These are phyloP conservation scores for Philaethria dido DNA, from an alignment of 2,888 invertebrate genomes.

Conservation along the genomic window DNA sequence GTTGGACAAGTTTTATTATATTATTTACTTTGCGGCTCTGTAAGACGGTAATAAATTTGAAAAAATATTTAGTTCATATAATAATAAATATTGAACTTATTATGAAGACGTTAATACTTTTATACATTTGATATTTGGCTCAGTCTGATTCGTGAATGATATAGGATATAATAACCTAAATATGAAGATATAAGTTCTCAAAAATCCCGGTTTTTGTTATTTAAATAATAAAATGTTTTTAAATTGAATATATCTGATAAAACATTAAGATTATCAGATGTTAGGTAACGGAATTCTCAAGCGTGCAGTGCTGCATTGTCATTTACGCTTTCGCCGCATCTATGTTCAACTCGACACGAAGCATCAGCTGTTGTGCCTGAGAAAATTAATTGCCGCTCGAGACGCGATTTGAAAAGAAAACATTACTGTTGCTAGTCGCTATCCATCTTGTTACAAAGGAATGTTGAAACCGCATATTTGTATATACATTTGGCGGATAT, in stretches of 20 bases:
- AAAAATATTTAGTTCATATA: constrained; percentile 5
- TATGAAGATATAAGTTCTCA: no score
- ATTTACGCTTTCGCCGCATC: constrained; percentile 70
- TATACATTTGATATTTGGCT: background rate
- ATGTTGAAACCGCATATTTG: constrained; percentile 19
- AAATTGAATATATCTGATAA: constrained; percentile 21
- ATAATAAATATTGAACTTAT: background rate
- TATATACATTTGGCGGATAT: constrained; percentile 17
- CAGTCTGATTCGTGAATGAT: background rate
- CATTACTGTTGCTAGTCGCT: constrained; percentile 37
- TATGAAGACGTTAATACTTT: background rate
- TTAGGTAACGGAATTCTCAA: constrained; percentile 49
- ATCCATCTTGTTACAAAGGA: constrained; percentile 18
- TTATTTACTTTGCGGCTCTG: constrained; percentile 40
- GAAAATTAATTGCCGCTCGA: constrained; percentile 64
- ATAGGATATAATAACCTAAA: no score
- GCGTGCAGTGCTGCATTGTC: constrained; percentile 49
- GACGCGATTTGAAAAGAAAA: constrained; percentile 53
- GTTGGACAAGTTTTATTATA: constrained; percentile 45
- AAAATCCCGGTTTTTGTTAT: background rate
- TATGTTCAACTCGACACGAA: constrained; percentile 63
- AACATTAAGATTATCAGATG: constrained; percentile 46
- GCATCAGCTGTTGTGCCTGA: constrained; percentile 76
- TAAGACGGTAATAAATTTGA: constrained; percentile 26
- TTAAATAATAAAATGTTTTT: background rate